Conservation (phyloP, 1,140 invertebrate genomes). For the Nylanderia fulva region DNA sequence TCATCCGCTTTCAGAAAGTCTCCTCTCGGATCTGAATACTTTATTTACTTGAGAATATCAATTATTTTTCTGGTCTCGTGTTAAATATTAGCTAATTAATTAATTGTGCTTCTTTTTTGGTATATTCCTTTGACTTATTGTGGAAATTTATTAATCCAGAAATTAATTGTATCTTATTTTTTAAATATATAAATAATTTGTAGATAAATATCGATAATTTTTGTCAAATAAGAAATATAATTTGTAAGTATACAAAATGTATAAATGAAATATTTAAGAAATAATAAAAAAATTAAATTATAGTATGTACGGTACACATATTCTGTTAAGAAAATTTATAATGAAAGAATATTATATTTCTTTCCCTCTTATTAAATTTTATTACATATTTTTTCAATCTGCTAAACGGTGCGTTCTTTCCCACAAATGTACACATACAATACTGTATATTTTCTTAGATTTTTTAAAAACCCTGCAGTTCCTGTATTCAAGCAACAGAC, state of each 20-base stretch:
- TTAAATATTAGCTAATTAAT: not conserved
- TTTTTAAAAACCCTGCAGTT: not conserved
- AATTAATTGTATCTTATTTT: slow-evolving; percentile 2
- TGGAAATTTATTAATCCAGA: too few species aligned
- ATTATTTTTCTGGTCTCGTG: not conserved
- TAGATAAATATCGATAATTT: too few species aligned
- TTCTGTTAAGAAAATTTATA: not conserved
- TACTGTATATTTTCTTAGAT: not conserved
- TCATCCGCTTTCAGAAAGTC: slow-evolving; percentile 73
- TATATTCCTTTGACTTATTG: not conserved
- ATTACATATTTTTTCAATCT: not conserved
- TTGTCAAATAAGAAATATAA: too few species aligned
- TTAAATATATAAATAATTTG: not conserved
- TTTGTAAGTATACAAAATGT: too few species aligned
- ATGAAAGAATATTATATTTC: not conserved
- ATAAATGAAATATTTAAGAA: not conserved
- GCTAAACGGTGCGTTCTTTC: not conserved
- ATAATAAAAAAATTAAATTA: not conserved
- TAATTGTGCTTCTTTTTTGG: not conserved
- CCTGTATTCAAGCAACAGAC: not conserved
- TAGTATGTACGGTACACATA: not conserved
- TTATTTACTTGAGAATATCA: not conserved
- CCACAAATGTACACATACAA: not conserved
- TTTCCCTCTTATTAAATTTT: not conserved
- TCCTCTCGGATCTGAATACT: not conserved